A percentile compares a stretch with the other conserved stretches of the same genome.
phyloP scores from a whole-genome alignment of 2,113 vertebrate genomes.

The Tinamus guttatus region DNA sequence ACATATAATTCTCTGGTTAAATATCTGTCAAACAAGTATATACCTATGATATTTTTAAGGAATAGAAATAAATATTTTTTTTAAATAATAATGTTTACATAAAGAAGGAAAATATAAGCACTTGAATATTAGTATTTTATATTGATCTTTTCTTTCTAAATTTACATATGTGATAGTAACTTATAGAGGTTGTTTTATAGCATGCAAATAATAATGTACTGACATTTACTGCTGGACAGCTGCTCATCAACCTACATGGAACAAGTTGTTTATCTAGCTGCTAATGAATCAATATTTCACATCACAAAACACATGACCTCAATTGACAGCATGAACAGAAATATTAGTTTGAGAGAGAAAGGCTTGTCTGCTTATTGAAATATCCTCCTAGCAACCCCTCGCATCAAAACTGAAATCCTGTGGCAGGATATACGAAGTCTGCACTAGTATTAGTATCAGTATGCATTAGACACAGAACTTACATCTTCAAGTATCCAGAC shows the following conservation, averaged over 20 bases:
- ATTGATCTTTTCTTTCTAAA: not conserved
- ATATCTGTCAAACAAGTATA: not conserved
- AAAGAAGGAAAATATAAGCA: not conserved
- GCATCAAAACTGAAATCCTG: not conserved
- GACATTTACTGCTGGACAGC: not conserved
- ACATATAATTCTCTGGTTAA: not conserved
- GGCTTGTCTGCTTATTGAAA: not conserved
- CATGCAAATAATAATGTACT: not conserved
- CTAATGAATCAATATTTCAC: conserved; percentile 14
- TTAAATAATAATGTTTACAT: not conserved
- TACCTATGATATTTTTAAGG: not conserved
- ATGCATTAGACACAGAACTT: not conserved
- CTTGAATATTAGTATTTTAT: not conserved
- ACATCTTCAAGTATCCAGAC: not conserved
- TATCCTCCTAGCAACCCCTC: not conserved
- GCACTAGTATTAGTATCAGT: not conserved
- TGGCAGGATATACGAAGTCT: not conserved
- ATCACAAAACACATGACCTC: not conserved
- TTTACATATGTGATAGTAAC: not conserved
- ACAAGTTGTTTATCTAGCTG: not conserved
- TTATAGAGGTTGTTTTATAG: not conserved
- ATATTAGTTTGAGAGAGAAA: not conserved
- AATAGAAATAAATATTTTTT: not conserved
- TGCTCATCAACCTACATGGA: not conserved
- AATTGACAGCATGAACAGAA: not conserved